Conservation (phyloP, 2,797 vertebrate species). For the Melanotaenia boesemani region DNA sequence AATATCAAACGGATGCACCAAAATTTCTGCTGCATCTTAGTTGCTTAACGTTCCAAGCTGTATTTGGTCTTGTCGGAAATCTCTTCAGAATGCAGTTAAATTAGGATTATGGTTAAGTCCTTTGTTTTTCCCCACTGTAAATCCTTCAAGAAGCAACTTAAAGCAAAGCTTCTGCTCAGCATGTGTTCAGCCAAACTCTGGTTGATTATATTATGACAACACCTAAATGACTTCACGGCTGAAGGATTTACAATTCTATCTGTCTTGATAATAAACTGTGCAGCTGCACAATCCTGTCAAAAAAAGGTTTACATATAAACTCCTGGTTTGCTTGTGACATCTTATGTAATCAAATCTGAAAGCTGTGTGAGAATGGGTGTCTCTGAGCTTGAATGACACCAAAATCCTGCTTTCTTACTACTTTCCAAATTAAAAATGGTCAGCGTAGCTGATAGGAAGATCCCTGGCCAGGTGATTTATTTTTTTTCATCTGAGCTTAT, state of each 20-base stretch:
- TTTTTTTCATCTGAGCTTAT: slow-evolving; percentile 16
- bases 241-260: slow-evolving; percentile 28
- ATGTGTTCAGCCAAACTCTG: slow-evolving; percentile 16
- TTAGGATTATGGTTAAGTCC: slow-evolving; percentile 59
- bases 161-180: slow-evolving; percentile 6
- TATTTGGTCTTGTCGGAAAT: slow-evolving; percentile 55
- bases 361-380: slow-evolving; percentile 15
- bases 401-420: slow-evolving; percentile 29
- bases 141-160: slow-evolving; percentile 26
- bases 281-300: background rate
- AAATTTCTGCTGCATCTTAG: slow-evolving; percentile 40
- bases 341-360: slow-evolving; percentile 26
- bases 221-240: slow-evolving; percentile 9
- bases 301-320: slow-evolving; percentile 57
- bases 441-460: slow-evolving; percentile 15
- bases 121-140: slow-evolving; percentile 38
- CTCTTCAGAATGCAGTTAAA: slow-evolving; percentile 39
- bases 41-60: slow-evolving; percentile 24
- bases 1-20: slow-evolving; percentile 36
- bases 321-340: slow-evolving; percentile 4
- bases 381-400: slow-evolving; percentile 17
- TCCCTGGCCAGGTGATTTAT: slow-evolving; percentile 5
- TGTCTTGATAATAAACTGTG: slow-evolving; percentile 4
- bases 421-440: slow-evolving; percentile 38
- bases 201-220: slow-evolving; percentile 22